Evolutionary conservation across 2,888 invertebrate species (phyloP), one percentile per base, ranked within the genome.

Genomic region (Lepidonotus clava): DNA sequence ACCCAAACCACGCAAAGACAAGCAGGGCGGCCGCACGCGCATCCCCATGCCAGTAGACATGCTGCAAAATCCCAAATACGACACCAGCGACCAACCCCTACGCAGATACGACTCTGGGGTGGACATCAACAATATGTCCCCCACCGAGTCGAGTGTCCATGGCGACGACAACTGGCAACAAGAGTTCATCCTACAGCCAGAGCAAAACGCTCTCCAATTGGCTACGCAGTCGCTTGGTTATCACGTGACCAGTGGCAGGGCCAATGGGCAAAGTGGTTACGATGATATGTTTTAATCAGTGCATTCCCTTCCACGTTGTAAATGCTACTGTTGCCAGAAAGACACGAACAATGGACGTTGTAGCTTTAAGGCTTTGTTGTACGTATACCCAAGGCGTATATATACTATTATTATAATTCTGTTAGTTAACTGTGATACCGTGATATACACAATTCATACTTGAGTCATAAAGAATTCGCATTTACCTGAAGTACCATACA

Each of bases 101-200:
- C 89, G 87, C 51, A 67, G 90, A 21, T 88, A 86, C 38, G 90
- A 90, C 80, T 90, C 90, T 36, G 90, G 90, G 18, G 90, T 90
- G 2, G 90, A 90, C 83, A 90, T 90, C 66, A 90, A 85, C 77
- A 88, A 86, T 46, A 66, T 88, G 53, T 88, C 88, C 21, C 88
- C 88, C 32, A 87, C 83, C 8, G 88, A 88, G 21, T 80, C 56
- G 21, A 87, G 84, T 71, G 46, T 84, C 11, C 85, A 80, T 28
- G 84, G 76, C 11, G 83, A 85, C 86, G 87, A 85, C 46, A 83
- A 83, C 46, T 51, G 51, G 71, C 61, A 53, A 34, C 61, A 56
- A 34, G 56, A 83, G 56, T 28, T 80, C n/a, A 32, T 71, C 1
- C 21, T 71, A 18, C 71, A 71, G 71, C 38, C 71, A 4, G 71